A percentile compares a stretch with the other conserved stretches of the same genome.
phyloP scores from a whole-genome alignment of 2,888 invertebrate species.

The Brachynemurus nebulosus region DNA sequence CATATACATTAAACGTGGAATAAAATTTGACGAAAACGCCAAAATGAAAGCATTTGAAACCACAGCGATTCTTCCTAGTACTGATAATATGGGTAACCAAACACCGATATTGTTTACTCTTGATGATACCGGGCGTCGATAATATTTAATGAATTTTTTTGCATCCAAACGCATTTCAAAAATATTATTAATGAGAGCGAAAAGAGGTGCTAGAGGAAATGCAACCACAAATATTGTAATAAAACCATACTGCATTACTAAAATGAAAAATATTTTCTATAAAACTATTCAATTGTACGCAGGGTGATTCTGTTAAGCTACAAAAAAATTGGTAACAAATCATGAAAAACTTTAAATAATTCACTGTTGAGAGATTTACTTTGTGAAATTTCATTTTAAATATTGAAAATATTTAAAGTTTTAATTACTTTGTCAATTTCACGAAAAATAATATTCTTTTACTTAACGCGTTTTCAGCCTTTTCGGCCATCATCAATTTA shows the following conservation, averaged over 20 bases:
- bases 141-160: constrained; percentile 61
- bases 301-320: too few species aligned
- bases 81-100: constrained; percentile 62
- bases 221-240: constrained; percentile 75
- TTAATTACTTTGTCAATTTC: too few species aligned
- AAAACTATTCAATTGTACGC: too few species aligned
- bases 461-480: too few species aligned
- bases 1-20: constrained; percentile 60
- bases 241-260: constrained; percentile 76
- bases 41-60: constrained; percentile 64
- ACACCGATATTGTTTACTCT: constrained; percentile 65
- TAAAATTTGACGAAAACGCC: constrained; percentile 73
- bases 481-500: too few species aligned
- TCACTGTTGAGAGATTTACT: too few species aligned
- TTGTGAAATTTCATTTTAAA: too few species aligned
- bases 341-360: too few species aligned
- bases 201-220: constrained; percentile 71
- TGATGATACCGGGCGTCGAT: constrained; percentile 57
- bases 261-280: too few species aligned
- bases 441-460: too few species aligned
- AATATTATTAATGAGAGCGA: constrained; percentile 69
- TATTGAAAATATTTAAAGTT: too few species aligned
- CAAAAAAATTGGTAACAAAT: too few species aligned
- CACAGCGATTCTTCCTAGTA: constrained; percentile 59
- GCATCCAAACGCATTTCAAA: constrained; percentile 75